Conservation (phyloP, 2,113 vertebrate genomes). For the Mormoops blainvillei region DNA sequence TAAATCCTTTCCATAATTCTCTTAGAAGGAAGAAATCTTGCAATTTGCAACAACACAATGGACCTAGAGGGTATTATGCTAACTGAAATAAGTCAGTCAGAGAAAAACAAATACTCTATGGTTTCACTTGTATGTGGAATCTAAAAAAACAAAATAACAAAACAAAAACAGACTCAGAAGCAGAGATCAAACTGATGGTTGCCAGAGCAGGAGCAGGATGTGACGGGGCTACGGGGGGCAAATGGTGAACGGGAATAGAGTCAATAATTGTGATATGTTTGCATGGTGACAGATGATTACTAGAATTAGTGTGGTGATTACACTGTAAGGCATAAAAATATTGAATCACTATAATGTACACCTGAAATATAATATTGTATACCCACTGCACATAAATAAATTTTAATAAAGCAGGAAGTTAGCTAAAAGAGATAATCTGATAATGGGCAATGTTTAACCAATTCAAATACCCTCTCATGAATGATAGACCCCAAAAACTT, state of each 20-base stretch:
- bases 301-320: background rate
- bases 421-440: background rate
- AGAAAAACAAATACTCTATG: background rate
- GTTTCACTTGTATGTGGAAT: background rate
- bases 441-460: background rate
- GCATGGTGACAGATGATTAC: background rate
- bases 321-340: background rate
- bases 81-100: background rate
- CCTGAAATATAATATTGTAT: background rate
- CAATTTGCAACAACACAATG: background rate
- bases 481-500: background rate
- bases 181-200: background rate
- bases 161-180: background rate
- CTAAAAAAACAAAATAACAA: background rate
- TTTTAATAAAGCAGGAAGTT: background rate
- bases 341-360: background rate
- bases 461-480: background rate
- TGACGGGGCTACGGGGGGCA: too few relatives aligned
- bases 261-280: background rate
- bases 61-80: background rate
- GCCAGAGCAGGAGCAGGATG: background rate
- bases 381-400: background rate
- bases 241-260: too few relatives aligned
- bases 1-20: background rate
- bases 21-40: background rate